These are phyloP conservation scores for Platynereis dumerilii DNA, from an alignment of 2,888 invertebrate genomes.

Conservation along the genomic window DNA sequence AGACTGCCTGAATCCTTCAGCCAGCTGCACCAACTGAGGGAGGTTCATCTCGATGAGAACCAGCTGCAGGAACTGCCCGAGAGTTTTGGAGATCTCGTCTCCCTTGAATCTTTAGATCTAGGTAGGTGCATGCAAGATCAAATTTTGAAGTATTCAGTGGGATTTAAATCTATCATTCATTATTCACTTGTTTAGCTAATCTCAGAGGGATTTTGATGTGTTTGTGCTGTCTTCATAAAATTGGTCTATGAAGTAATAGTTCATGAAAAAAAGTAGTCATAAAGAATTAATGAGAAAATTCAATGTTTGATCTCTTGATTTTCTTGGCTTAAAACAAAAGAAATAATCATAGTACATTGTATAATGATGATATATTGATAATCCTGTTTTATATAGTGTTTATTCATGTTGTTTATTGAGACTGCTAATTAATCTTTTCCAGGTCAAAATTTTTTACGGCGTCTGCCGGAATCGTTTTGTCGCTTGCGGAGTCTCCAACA, in stretches of 20 bases:
- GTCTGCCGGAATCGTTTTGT: constrained; percentile 12
- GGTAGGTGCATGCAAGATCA: constrained; percentile 39
- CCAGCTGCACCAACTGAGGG: constrained; percentile 40
- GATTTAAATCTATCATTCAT: no score
- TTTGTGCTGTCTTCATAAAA: not conserved
- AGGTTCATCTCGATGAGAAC: constrained; percentile 52
- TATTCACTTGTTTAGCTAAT: no score
- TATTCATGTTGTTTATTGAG: no score
- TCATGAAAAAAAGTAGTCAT: not conserved
- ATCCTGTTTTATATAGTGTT: no score
- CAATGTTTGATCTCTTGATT: no score
- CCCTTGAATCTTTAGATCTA: constrained; percentile 49
- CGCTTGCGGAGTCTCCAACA: not conserved
- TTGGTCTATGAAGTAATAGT: not conserved
- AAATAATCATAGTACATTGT: no score
- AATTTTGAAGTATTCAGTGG: not conserved
- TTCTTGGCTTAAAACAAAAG: no score
- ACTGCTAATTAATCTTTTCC: not conserved
- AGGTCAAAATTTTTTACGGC: constrained; percentile 13
- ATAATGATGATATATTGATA: no score
- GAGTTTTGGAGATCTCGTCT: constrained; percentile 47
- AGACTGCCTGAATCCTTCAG: constrained; percentile 46
- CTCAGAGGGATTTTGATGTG: no score
- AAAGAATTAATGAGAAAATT: not conserved
- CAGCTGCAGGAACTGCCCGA: constrained; percentile 46